phyloP scores from a whole-genome alignment of 1,140 invertebrate species.

The Hyles euphorbiae region DNA sequence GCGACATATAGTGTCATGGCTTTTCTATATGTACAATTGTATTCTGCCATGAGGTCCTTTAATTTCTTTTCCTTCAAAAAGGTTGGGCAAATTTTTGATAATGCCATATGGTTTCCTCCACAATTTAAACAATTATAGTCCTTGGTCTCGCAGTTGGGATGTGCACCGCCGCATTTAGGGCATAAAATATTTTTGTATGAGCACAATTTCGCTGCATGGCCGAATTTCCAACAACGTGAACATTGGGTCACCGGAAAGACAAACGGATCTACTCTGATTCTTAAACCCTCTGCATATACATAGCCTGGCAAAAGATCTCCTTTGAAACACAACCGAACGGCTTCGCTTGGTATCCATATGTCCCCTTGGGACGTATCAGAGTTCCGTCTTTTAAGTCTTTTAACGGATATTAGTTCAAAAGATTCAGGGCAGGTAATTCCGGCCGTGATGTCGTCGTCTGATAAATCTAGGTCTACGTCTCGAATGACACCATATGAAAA shows the following conservation, averaged over 20 bases:
- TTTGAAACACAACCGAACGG: too few relatives aligned
- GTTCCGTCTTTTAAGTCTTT: too few relatives aligned
- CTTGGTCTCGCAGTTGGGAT: conserved; percentile 19
- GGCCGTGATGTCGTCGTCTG: too few relatives aligned
- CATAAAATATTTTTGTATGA: conserved; percentile 8
- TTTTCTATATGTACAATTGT: conserved; percentile 18
- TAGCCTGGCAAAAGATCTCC: too few relatives aligned
- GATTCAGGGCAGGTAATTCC: too few relatives aligned
- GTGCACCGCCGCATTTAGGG: conserved; percentile 24
- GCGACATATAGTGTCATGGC: background rate
- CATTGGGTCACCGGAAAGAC: conserved; percentile 19
- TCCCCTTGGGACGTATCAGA: too few relatives aligned
- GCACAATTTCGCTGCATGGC: background rate
- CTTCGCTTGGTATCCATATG: too few relatives aligned
- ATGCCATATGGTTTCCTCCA: conserved; percentile 19
- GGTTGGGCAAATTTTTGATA: conserved; percentile 21
- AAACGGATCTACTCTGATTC: background rate
- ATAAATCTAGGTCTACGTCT: too few relatives aligned
- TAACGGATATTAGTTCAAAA: too few relatives aligned
- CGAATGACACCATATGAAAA: too few relatives aligned
- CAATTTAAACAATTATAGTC: conserved; percentile 25
- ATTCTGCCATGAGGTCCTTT: conserved; percentile 16
- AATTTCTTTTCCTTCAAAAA: conserved; percentile 27
- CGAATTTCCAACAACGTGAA: conserved; percentile 20
- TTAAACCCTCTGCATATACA: too few relatives aligned